Evolutionary conservation across 37 sponge, comb jelly and placozoan genomes (phyloP).

Genomic region (Hormiphora californensis): DNA sequence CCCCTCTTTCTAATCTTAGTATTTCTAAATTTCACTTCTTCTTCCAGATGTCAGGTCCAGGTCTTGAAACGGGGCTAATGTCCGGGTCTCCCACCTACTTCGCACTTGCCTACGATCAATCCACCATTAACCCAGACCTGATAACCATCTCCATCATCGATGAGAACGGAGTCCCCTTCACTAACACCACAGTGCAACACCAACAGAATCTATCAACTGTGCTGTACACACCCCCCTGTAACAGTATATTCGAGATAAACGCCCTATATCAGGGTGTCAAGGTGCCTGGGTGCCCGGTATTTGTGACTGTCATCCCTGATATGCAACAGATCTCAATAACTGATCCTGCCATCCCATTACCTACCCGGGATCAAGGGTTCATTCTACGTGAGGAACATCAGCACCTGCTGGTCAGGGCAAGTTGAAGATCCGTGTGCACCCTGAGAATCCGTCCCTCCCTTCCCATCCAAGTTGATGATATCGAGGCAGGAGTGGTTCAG

Average conservation of each 20-base stretch:
- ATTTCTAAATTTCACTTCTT: no score
- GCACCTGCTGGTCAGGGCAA: neutral
- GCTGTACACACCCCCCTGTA: neutral
- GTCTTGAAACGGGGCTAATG: neutral
- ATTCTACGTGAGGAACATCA: neutral
- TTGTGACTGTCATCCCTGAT: conserved; percentile 5
- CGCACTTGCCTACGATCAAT: neutral
- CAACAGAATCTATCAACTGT: neutral
- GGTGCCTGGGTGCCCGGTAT: neutral
- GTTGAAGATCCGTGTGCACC: neutral
- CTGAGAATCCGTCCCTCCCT: neutral
- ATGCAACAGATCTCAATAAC: neutral
- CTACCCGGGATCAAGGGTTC: conserved; percentile 12
- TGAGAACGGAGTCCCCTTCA: neutral
- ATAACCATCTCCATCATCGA: neutral
- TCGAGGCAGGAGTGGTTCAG: conserved; percentile 1
- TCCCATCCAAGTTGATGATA: neutral
- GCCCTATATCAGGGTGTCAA: neutral
- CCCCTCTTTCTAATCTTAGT: no score
- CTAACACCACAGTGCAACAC: neutral
- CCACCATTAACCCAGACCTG: conserved; percentile 9
- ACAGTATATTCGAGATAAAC: neutral
- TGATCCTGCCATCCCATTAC: neutral
- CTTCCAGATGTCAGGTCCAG: neutral
- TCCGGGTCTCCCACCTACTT: neutral